Percentiles rank a stretch among this genome's conserved stretches.
Evolutionary conservation across 1,140 invertebrate species (phyloP).

Genomic region (Drosophila parabipectinata): DNA sequence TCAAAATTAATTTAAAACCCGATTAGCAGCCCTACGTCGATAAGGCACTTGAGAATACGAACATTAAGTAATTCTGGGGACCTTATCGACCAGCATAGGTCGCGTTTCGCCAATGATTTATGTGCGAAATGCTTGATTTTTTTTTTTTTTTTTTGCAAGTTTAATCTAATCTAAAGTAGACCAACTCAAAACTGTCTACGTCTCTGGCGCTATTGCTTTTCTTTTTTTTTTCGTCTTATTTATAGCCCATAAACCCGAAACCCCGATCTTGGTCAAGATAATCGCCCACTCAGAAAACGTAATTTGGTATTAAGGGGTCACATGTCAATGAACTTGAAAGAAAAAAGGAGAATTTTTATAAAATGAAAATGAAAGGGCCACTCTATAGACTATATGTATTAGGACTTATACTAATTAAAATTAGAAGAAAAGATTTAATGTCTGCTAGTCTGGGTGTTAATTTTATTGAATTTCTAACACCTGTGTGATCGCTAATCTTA

Average conservation of each 20-base stretch:
- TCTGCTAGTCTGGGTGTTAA: conserved; percentile 12
- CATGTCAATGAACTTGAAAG: conserved; percentile 18
- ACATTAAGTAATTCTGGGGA: conserved; percentile 14
- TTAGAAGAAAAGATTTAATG: neutral
- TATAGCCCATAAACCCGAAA: neutral
- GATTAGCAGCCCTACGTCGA: neutral
- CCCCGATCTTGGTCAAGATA: conserved; percentile 2
- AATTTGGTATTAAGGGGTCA: conserved; percentile 1
- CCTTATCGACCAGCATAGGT: conserved; percentile 39
- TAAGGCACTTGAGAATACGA: conserved; percentile 8
- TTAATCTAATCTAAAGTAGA: conserved; percentile 31
- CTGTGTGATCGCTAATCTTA: neutral
- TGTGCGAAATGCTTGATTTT: conserved; percentile 31
- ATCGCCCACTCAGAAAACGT: conserved; percentile 4
- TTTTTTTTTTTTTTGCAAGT: conserved; percentile 7
- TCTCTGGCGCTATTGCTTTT: conserved; percentile 6
- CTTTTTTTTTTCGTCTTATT: neutral
- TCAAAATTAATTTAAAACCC: neutral
- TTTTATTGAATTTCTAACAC: conserved; percentile 2
- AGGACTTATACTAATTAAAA: neutral
- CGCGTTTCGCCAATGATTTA: conserved; percentile 29
- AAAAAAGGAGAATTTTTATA: neutral
- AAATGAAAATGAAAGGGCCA: neutral
- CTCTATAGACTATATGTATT: neutral
- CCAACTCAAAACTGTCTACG: conserved; percentile 23